These are phyloP conservation scores for Eilema caniola DNA, from an alignment of 2,888 invertebrate genomes.

Conservation along the genomic window DNA sequence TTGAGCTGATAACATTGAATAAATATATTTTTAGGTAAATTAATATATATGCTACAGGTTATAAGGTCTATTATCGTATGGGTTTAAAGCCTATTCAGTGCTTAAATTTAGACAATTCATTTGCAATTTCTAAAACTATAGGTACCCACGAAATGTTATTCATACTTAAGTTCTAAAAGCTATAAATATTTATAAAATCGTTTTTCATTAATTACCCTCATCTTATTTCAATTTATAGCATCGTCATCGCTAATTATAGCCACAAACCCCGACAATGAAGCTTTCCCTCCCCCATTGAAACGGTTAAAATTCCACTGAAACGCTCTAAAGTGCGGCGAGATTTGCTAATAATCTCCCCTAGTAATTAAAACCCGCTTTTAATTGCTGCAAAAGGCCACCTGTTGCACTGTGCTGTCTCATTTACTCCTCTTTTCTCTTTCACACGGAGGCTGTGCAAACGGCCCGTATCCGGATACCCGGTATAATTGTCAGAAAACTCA, in stretches of 20 bases:
- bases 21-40: neutral
- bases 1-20: constrained; percentile 19
- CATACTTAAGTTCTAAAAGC: constrained; percentile 34
- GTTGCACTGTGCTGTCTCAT: constrained; percentile 72
- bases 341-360: constrained; percentile 85
- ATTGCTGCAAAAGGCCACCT: constrained; percentile 84
- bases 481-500: constrained; percentile 83
- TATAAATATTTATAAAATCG: constrained; percentile 51
- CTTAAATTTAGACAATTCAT: neutral
- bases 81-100: neutral
- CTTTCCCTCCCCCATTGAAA: constrained; percentile 68
- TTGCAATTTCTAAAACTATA: constrained; percentile 22
- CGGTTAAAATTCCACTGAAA: constrained; percentile 79
- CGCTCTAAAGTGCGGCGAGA: constrained; percentile 76
- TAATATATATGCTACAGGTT: neutral
- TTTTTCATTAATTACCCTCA: constrained; percentile 33
- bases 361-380: constrained; percentile 86
- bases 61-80: neutral
- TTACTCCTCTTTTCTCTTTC: constrained; percentile 59
- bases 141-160: constrained; percentile 24
- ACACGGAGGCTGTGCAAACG: constrained; percentile 72
- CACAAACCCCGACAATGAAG: constrained; percentile 45
- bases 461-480: constrained; percentile 84
- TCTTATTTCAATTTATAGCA: constrained; percentile 32
- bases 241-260: constrained; percentile 54